Percentiles rank a stretch among this genome's conserved stretches.
Evolutionary conservation across 2,888 invertebrate genomes (phyloP).

Genomic region (Chymomyza amoena): DNA sequence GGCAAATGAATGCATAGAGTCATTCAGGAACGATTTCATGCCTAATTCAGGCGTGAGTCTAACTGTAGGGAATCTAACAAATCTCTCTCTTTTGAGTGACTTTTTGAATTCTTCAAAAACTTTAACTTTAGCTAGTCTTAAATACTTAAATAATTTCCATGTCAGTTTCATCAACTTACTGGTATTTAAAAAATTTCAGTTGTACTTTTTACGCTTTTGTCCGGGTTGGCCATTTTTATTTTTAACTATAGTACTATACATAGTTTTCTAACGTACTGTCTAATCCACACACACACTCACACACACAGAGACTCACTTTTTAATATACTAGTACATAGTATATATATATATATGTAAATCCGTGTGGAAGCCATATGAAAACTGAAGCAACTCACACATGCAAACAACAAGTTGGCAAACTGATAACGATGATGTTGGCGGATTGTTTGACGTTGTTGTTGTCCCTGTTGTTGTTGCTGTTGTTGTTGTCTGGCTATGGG

Average conservation of each 20-base stretch:
- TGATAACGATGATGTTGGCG: conserved; percentile 64
- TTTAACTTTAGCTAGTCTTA: background rate
- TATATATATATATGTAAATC: background rate
- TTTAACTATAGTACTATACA: background rate
- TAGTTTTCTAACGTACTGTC: background rate
- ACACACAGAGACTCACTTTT: background rate
- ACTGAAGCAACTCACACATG: conserved; percentile 44
- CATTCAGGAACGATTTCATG: no score
- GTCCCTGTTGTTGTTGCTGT: conserved; percentile 25
- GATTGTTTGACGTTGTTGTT: conserved; percentile 15
- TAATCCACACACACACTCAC: background rate
- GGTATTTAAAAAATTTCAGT: background rate
- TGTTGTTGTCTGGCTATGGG: conserved; percentile 10
- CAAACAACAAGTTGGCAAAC: background rate
- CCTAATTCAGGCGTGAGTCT: no score
- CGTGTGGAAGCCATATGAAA: conserved; percentile 64
- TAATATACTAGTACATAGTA: background rate
- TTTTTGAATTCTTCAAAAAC: background rate
- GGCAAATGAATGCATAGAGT: no score
- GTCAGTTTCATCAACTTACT: background rate
- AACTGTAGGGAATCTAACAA: no score
- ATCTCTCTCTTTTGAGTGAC: no score
- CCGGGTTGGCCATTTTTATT: background rate
- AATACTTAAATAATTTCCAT: background rate
- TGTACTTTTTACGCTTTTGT: background rate